Evolutionary conservation across 2,113 vertebrate genomes (phyloP), one percentile per base, ranked within the genome.

Genomic region (Gorsachius goisagi): DNA sequence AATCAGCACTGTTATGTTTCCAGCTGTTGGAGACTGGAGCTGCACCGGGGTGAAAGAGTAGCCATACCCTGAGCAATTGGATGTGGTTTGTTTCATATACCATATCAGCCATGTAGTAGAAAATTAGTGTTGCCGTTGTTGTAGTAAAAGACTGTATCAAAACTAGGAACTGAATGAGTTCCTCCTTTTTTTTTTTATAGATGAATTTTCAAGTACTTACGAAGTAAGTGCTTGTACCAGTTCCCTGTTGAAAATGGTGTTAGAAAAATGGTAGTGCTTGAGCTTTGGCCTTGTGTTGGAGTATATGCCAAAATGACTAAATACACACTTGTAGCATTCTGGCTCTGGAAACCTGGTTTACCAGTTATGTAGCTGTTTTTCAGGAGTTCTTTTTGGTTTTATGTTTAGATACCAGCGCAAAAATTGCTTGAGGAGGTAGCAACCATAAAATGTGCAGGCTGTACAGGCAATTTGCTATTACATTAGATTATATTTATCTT

Each of bases 81-180:
- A 11, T 49, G 41, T 20, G 30, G 33, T 30, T 52, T 16, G 52
- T 91, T 79, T 52, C 28, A 4, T 20, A 6, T 9, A 14, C 27
- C 2, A 0, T 39, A 18, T 69, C 45, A 52, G 41, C 39, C 17
- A 18, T 7, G 3, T 3, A 50, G 8, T 3, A n/a, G 35, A 4
- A n/a, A 58, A 62, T 20, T 1, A 14, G 4, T 47, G 55, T 37
- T 66, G 33, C 14, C 32, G 0, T 47, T 23, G 3, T 53, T 39
- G 6, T 0, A 52, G 68, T 17, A 49, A 81, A 72, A 16, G 20
- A 0, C 17, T 27, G 11, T 9, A 12, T 52, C 1, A 8, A 41
- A 78, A 35, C 15, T 41, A 15, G 49, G 41, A 50, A 30, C 11
- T 79, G 66, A 19, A 44, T 21, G 28, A 4, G 28, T 47, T 85